Evolutionary conservation across 2,888 invertebrate species (phyloP), one percentile per base, ranked within the genome.

Genomic region (Phortica magna): DNA sequence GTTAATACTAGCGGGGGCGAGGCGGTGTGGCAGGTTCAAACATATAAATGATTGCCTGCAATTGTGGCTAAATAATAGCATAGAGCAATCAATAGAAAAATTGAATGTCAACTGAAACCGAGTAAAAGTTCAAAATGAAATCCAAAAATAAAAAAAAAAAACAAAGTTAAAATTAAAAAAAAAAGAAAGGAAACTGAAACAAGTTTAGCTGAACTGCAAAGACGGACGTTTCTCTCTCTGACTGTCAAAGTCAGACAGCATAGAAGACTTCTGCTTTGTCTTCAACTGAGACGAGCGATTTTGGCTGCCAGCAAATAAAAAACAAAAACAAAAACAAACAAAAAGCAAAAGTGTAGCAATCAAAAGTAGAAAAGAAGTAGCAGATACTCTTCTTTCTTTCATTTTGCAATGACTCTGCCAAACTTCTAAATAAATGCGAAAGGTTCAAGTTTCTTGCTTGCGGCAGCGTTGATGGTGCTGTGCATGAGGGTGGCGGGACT

Each of bases 1-100:
- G 81, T 75, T 76, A 76, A 81, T 81, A 83, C 79, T 79, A 43
- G 73, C 17, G 17, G 59, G 7, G 64, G 76, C 19, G 42, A 31
- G 67, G 2, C 53, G 14, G 19, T 53, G 61, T 61, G 31, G n/a
- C n/a, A 65, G 17, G 5, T n/a, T n/a, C 4, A 10, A 19, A 42
- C 72, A 17, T 74, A 31, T 43, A 53, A 75, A n/a, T 65, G 9
- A 48, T 12, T 48, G 48, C 48, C 48, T 12, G 48, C 48, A 48
- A 48, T 48, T 48, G 10, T 48, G 48, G 0, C 9, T 41, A 55
- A 61, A 57, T 22, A 68, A 22, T 59, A 61, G 74, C 41, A 55
- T 59, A 57, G 39, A 68, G 17, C 64, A 61, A 76, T 53, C 77
- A 79, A 57, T 9, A 55, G 19, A 59, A 59, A 59, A 59, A 59